Evolutionary conservation across 1,140 invertebrate genomes (phyloP), one percentile per base, ranked within the genome.

Genomic region (Atta texana): DNA sequence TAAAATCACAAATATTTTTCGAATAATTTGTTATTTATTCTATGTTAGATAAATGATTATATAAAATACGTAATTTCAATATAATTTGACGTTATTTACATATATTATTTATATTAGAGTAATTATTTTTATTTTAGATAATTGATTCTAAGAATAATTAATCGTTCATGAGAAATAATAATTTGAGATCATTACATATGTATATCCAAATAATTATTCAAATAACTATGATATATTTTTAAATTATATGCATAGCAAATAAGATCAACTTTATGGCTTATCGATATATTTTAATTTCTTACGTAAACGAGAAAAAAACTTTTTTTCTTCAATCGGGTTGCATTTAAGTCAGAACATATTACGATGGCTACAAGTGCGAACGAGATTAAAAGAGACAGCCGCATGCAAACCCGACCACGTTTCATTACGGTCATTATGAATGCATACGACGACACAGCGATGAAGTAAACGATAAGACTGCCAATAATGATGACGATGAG

Each of bases 341-440:
- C 8, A 34, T 74, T 71, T 71, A 28, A 82, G 21, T 72, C 14
- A 24, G 16, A 74, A 74, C 51, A 82, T 55, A 55, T 49, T 12
- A 8, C 69, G 55, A 31, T 61, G 0, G 12, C 21, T 34, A 18
- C 8, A 61, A 84, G 55, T 66, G 75, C 14, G 31, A 80, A 80
- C 24, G 49, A 68, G 82, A 78, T 72, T 16, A 72, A 88, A 87
- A 51, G 74, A 63, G n/a, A 86, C 63, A 74, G 57, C 59, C 61
- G 53, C 16, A 14, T 64, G 21, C 68, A 31, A 59, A 49, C 68
- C 55, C 68, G 14, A 21, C 28, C 49, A 80, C 59, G 84, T 87
- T 85, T 90, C 77, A 90, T 89, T 87, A 81, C 51, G 64, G 66
- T 66, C 66, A 86, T 91, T 87, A 88, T 68, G 61, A 66, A 85